phyloP scores from a whole-genome alignment of 2,113 vertebrate genomes.

The Myotis brandtii region DNA sequence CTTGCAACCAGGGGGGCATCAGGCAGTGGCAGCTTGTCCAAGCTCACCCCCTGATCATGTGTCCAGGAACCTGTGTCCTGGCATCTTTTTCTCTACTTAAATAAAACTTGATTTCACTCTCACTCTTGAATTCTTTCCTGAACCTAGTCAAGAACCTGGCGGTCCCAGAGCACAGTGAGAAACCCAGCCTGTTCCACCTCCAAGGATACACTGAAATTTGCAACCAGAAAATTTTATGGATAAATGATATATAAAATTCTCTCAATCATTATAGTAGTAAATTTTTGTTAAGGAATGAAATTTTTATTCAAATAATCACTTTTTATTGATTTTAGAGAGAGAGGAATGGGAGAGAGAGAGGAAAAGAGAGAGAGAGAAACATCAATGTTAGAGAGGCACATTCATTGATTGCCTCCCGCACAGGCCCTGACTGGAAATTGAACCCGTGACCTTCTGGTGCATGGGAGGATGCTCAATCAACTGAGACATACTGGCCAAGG shows the following conservation, averaged over 20 bases:
- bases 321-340: background rate
- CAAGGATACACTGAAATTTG: background rate
- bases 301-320: background rate
- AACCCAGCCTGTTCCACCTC: background rate
- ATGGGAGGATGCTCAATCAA: background rate
- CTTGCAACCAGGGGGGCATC: background rate
- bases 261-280: background rate
- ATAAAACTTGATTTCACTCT: background rate
- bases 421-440: background rate
- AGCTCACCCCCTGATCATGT: background rate
- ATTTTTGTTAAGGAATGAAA: background rate
- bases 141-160: background rate
- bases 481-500: background rate
- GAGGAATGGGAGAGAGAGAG: background rate
- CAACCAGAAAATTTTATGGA: background rate
- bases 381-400: background rate
- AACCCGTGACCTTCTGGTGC: background rate
- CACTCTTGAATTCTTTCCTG: background rate
- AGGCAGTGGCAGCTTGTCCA: background rate
- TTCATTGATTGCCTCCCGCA: background rate
- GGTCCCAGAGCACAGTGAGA: background rate
- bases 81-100: background rate
- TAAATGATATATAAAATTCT: background rate
- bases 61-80: background rate
- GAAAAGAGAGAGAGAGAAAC: background rate